Percentiles rank a stretch among this genome's conserved stretches.
These are phyloP conservation scores for Scomber japonicus DNA, from an alignment of 2,113 vertebrate genomes.

Conservation along the genomic window DNA sequence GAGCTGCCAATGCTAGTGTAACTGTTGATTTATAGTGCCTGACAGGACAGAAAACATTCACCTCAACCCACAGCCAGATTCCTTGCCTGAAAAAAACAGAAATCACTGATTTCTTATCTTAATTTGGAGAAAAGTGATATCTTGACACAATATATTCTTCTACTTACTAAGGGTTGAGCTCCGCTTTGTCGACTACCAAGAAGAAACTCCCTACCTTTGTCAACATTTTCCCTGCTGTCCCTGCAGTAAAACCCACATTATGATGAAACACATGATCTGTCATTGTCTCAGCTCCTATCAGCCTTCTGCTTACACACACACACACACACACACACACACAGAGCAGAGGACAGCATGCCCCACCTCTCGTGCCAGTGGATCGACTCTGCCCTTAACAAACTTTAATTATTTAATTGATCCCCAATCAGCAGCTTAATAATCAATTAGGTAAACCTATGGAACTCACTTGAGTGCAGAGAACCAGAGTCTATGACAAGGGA, in stretches of 20 bases:
- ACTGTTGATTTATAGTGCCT: slow-evolving; percentile 12
- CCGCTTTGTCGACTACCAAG: not conserved
- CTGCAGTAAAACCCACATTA: slow-evolving; percentile 42
- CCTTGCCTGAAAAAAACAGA: slow-evolving; percentile 11
- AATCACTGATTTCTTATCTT: not conserved
- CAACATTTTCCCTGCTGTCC: not conserved
- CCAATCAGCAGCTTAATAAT: slow-evolving; percentile 85
- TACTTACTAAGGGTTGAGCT: slow-evolving; percentile 23
- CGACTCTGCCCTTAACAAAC: slow-evolving; percentile 80
- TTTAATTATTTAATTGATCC: slow-evolving; percentile 87
- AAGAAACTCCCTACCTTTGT: slow-evolving; percentile 21
- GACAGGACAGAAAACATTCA: not conserved
- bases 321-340: not conserved
- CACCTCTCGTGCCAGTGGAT: slow-evolving; percentile 62
- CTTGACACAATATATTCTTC: not conserved
- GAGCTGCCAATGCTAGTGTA: not conserved
- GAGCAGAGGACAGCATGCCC: slow-evolving; percentile 8
- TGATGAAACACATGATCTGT: slow-evolving; percentile 33
- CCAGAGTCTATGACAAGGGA: slow-evolving; percentile 62
- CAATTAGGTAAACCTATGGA: slow-evolving; percentile 84
- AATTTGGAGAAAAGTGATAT: not conserved
- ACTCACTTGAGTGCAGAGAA: slow-evolving; percentile 71
- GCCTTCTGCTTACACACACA: slow-evolving; percentile 8
- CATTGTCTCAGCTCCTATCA: slow-evolving; percentile 45
- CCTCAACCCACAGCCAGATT: slow-evolving; percentile 9